These are phyloP conservation scores for Pachypanchax playfairii DNA, from an alignment of 2,113 vertebrate species.

Conservation along the genomic window DNA sequence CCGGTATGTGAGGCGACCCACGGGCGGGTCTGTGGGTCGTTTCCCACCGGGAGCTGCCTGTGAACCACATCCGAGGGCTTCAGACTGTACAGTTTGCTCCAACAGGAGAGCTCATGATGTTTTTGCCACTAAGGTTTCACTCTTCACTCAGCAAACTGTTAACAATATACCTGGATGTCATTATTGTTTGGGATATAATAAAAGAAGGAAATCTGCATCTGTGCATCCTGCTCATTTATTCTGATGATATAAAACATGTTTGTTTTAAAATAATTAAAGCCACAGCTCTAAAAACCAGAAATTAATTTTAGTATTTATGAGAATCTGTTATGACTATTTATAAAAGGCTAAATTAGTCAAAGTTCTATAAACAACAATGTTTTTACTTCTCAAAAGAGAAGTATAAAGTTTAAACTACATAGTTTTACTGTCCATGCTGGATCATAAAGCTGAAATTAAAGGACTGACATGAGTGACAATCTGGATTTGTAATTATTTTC, in stretches of 20 bases:
- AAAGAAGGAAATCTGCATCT: slow-evolving; percentile 67
- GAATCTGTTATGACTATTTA: too few species aligned
- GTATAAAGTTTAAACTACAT: too few species aligned
- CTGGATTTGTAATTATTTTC: too few species aligned
- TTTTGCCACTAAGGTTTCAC: slow-evolving; percentile 77
- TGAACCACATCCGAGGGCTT: slow-evolving; percentile 73
- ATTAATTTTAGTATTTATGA: too few species aligned
- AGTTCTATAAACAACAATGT: too few species aligned
- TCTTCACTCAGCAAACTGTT: slow-evolving; percentile 82
- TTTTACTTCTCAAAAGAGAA: too few species aligned
- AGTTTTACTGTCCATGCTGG: too few species aligned
- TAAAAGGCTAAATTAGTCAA: too few species aligned
- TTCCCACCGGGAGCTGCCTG: slow-evolving; percentile 57
- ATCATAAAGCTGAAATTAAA: too few species aligned
- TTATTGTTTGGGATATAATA: slow-evolving; percentile 85
- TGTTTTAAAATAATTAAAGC: too few species aligned
- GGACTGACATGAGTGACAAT: too few species aligned
- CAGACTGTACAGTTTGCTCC: slow-evolving; percentile 72
- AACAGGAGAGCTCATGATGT: slow-evolving; percentile 71
- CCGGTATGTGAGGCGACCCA: slow-evolving; percentile 61
- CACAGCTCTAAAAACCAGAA: too few species aligned
- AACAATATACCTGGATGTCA: slow-evolving; percentile 85
- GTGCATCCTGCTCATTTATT: slow-evolving; percentile 29
- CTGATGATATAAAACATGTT: not conserved
- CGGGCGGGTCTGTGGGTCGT: slow-evolving; percentile 60